Base-by-base conservation (phyloP, 2,113 vertebrate genomes). In the Clinocottus analis region DNA sequence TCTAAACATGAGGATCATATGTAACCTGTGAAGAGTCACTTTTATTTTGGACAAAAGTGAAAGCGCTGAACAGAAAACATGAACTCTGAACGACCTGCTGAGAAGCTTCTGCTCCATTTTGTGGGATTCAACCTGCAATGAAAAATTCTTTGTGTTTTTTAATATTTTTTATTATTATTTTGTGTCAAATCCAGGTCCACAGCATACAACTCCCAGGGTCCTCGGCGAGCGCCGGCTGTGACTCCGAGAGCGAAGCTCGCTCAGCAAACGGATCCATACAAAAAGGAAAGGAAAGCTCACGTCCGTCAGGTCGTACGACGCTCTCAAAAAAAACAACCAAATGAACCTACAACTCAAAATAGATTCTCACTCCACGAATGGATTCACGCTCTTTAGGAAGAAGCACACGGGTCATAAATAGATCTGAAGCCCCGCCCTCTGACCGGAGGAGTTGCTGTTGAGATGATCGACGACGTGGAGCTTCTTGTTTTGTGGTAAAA, bases 101-200 rank as follows among this genome's bases (percentile, higher is more conserved):
- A n/a, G n/a, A n/a, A n/a, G n/a, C n/a, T n/a, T n/a, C n/a, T n/a
- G n/a, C n/a, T n/a, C n/a, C n/a, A n/a, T n/a, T n/a, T n/a, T n/a
- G n/a, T n/a, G n/a, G n/a, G n/a, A n/a, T n/a, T n/a, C n/a, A n/a
- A n/a, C n/a, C n/a, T 21, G 23, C 64, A 69, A 37, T 27, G 75
- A 27, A 11, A n/a, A 76, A 60, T 53, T 83, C 41, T 79, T 84
- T 80, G 65, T 63, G 14, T 27, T 14, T 13, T 75, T 75, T 19
- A 62, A 80, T n/a, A 80, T 72, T 82, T 82, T 63, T 79, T 88
- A 82, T 92, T 79, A n/a, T n/a, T 31, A 59, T 87, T 88, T 88
- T 79, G 47, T 89, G 88, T 91, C 83, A 91, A 93, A 93, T 92
- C 85, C 89, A 90, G 77, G 71, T 86, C 81, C 88, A 92, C 85